Conservation (phyloP, 2,113 vertebrate species). For the Morone chrysops region DNA sequence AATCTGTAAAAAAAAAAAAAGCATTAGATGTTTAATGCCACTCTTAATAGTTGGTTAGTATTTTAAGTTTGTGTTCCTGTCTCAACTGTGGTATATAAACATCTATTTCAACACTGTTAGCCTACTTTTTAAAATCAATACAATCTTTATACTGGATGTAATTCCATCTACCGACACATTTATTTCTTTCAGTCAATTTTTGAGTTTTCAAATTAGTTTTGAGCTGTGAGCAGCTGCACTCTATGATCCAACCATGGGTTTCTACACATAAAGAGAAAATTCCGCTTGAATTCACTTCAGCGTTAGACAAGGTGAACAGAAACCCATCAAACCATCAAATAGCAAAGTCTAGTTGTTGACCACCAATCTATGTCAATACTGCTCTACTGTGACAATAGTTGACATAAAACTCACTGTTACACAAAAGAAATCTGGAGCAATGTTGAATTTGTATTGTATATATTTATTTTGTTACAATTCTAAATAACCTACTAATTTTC, state of each 20-base stretch:
- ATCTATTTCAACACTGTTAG: not conserved
- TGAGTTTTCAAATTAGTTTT: not conserved
- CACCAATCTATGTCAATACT: rapidly evolving
- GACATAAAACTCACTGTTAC: not conserved
- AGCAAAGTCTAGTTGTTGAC: not conserved
- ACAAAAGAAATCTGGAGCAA: not conserved
- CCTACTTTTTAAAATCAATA: conserved; percentile 21
- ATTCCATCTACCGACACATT: conserved; percentile 17
- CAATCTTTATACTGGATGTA: not conserved
- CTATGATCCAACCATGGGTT: not conserved
- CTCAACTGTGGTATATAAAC: not conserved
- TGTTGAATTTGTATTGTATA: not conserved
- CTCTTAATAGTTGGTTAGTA: not conserved
- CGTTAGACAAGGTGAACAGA: conserved; percentile 20
- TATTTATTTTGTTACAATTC: not conserved
- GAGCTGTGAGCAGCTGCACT: conserved; percentile 2
- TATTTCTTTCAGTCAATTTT: not conserved
- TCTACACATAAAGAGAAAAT: not conserved
- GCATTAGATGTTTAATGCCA: not conserved
- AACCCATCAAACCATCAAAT: not conserved
- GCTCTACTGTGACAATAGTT: not conserved
- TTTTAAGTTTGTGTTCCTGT: conserved; percentile 1
- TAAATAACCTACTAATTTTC: conserved; percentile 26
- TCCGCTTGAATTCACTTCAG: conserved; percentile 3
- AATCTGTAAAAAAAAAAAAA: not conserved